Conservation (phyloP, 2,797 vertebrate genomes). For the Garrulus glandarius region DNA sequence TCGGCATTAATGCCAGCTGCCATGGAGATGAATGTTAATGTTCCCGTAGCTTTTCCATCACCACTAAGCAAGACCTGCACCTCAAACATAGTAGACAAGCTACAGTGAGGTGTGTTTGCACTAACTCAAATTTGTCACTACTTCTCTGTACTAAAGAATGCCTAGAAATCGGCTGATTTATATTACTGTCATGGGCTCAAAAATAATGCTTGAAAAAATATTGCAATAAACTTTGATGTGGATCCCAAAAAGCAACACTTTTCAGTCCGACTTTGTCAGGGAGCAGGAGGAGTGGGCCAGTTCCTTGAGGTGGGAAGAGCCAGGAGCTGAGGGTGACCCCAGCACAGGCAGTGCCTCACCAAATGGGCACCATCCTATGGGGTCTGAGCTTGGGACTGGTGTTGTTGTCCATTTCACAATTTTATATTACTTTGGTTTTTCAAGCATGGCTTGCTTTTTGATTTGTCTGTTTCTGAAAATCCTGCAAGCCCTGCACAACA, state of each 20-base stretch:
- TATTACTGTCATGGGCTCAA: not conserved
- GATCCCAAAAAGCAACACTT: not conserved
- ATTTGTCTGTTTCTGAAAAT: not conserved
- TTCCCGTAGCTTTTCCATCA: not conserved
- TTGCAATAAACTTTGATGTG: accelerated
- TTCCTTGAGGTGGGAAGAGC: not conserved
- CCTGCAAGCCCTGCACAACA: not conserved
- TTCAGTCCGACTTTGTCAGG: not conserved
- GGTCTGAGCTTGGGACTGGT: not conserved
- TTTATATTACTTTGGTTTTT: not conserved
- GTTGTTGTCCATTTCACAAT: accelerated
- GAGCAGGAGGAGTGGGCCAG: not conserved
- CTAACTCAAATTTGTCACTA: not conserved
- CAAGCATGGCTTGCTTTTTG: not conserved
- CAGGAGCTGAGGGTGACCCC: not conserved
- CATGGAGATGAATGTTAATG: not conserved
- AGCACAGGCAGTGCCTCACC: not conserved
- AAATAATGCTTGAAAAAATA: not conserved
- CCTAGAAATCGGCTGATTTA: not conserved
- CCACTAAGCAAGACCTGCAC: accelerated
- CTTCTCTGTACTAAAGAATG: not conserved
- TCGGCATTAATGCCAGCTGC: not conserved
- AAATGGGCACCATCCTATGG: not conserved
- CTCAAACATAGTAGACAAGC: not conserved
- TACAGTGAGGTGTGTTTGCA: not conserved